phyloP scores from a whole-genome alignment of 2,113 vertebrate species.

The Pseudorhombus dupliciocellatus region DNA sequence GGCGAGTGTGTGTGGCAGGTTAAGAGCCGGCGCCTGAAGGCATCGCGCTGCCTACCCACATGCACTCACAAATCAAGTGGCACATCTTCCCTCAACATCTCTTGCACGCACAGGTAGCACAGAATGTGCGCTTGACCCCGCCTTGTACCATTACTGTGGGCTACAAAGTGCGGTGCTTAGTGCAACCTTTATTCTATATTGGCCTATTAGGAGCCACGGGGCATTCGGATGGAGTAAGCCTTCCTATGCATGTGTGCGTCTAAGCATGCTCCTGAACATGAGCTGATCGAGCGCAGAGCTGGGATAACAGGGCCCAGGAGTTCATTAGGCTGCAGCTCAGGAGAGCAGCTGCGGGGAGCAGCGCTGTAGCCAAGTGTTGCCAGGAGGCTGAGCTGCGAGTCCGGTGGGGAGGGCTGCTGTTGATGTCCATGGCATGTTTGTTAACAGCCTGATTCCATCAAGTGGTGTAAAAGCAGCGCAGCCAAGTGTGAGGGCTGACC shows the following conservation, averaged over 20 bases:
- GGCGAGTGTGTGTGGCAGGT: constrained; percentile 72
- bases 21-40: constrained; percentile 69
- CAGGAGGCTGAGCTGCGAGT: constrained; percentile 75
- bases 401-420: constrained; percentile 73
- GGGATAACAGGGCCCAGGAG: constrained; percentile 72
- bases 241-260: constrained; percentile 57
- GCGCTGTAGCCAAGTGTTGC: constrained; percentile 71
- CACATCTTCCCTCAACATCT: constrained; percentile 46
- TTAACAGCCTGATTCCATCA: constrained; percentile 83
- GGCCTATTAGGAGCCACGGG: constrained; percentile 74
- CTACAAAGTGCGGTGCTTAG: constrained; percentile 57
- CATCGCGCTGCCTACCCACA: constrained; percentile 63
- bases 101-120: constrained; percentile 51
- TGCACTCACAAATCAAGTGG: constrained; percentile 62
- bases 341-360: constrained; percentile 76
- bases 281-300: constrained; percentile 62
- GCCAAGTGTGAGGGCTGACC: constrained; percentile 75
- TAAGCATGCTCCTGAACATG: constrained; percentile 48
- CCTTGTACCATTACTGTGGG: constrained; percentile 57
- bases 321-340: constrained; percentile 79
- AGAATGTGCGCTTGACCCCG: constrained; percentile 54
- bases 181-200: constrained; percentile 71
- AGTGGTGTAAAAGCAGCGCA: constrained; percentile 73
- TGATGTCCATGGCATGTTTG: constrained; percentile 81
- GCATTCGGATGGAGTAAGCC: constrained; percentile 51